Evolutionary conservation across 2,797 vertebrate species (phyloP).

Genomic region (Acrossocheilus wenchowensis): DNA sequence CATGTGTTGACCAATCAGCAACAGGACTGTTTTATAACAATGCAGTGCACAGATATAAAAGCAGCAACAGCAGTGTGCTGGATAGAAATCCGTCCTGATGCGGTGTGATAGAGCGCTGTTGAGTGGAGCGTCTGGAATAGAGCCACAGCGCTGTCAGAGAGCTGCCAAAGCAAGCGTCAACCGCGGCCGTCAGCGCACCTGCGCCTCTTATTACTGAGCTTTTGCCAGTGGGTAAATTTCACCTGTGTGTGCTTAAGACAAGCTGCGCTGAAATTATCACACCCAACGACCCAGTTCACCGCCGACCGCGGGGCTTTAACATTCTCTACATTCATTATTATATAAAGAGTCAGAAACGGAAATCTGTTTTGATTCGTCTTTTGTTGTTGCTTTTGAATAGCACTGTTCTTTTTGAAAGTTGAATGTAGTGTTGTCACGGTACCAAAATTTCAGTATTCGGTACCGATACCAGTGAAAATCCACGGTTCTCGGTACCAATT

Average conservation of each 20-base stretch:
- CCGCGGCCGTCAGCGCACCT: conserved; percentile 46
- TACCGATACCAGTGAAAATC: no score
- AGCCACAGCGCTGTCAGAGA: conserved; percentile 43
- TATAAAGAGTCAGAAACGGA: neutral
- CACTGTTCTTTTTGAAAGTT: conserved; percentile 16
- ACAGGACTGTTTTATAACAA: conserved; percentile 6
- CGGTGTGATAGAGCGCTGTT: conserved; percentile 38
- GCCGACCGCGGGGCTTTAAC: conserved; percentile 2
- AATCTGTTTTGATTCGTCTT: neutral
- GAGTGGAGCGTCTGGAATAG: conserved; percentile 44
- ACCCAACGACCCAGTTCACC: conserved; percentile 1
- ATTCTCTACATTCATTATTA: conserved; percentile 20
- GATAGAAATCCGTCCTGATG: conserved; percentile 43
- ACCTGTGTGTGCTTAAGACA: conserved; percentile 52
- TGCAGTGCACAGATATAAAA: conserved; percentile 25
- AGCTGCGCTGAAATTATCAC: conserved; percentile 41
- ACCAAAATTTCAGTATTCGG: no score
- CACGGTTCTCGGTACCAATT: no score
- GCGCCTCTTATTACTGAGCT: conserved; percentile 46
- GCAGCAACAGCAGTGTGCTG: neutral
- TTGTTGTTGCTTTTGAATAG: conserved; percentile 2
- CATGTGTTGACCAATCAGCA: neutral
- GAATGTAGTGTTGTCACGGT: no score
- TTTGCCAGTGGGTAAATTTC: conserved; percentile 57
- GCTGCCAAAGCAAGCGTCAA: conserved; percentile 55